Evolutionary conservation across 2,888 invertebrate species (phyloP).

Genomic region (Caenorhabditis sulstoni): DNA sequence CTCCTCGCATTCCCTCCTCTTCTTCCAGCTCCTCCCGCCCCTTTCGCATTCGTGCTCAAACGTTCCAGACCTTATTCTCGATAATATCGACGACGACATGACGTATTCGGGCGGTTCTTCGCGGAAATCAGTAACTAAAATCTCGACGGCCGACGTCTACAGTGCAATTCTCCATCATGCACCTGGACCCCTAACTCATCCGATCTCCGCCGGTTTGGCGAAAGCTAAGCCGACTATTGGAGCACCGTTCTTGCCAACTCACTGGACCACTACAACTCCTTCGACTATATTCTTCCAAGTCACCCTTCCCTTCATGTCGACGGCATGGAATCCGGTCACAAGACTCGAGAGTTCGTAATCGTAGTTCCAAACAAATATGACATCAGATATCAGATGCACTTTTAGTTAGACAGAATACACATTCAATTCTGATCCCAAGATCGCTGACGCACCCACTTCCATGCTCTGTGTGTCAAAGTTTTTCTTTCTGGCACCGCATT

Average conservation of each 20-base stretch:
- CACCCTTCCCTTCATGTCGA: conserved; percentile 54
- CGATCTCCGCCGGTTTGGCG: conserved; percentile 50
- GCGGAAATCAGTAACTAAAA: conserved; percentile 28
- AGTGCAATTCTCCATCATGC: conserved; percentile 68
- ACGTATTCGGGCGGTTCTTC: conserved; percentile 9
- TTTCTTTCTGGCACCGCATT: background rate
- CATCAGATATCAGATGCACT: background rate
- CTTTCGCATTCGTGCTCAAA: conserved; percentile 24
- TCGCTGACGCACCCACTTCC: too few relatives aligned
- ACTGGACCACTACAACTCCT: conserved; percentile 40
- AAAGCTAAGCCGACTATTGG: conserved; percentile 44
- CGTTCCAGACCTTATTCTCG: conserved; percentile 51
- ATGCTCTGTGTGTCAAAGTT: background rate
- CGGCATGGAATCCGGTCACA: conserved; percentile 45
- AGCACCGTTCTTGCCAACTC: conserved; percentile 20
- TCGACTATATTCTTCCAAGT: conserved; percentile 49
- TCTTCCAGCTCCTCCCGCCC: background rate
- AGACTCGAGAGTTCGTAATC: conserved; percentile 43
- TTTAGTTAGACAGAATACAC: too few relatives aligned
- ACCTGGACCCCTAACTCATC: conserved; percentile 70
- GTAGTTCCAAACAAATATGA: background rate
- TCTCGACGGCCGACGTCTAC: conserved; percentile 71
- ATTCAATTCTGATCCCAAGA: too few relatives aligned
- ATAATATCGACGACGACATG: conserved; percentile 46
- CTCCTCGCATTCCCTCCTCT: conserved; percentile 4